Evolutionary conservation across 2,797 vertebrate genomes (phyloP).

Genomic region (Macroramphosus scolopax): DNA sequence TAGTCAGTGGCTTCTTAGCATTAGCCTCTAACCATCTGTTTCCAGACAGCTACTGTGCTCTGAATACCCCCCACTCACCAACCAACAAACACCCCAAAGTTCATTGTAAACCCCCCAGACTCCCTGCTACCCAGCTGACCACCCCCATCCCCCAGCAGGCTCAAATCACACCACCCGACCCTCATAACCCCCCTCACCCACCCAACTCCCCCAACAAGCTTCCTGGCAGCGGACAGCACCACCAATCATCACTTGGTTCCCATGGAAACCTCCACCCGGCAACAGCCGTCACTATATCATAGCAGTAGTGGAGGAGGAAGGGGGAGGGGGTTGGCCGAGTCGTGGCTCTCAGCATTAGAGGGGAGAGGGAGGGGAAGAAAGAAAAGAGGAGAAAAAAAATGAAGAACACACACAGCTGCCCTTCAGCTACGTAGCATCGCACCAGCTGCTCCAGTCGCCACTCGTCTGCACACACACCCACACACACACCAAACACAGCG

Average conservation of each 20-base stretch:
- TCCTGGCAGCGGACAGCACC: conserved; percentile 85
- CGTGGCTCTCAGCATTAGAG: conserved; percentile 83
- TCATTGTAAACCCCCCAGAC: conserved; percentile 72
- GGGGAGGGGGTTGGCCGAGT: conserved; percentile 85
- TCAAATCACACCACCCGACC: conserved; percentile 75
- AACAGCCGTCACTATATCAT: conserved; percentile 91
- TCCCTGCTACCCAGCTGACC: conserved; percentile 79
- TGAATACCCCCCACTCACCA: conserved; percentile 11
- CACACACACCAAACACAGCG: background rate
- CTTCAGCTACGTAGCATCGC: conserved; percentile 85
- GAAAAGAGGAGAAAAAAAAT: conserved; percentile 49
- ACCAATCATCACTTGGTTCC: conserved; percentile 90
- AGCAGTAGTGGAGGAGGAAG: conserved; percentile 71
- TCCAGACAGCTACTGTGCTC: conserved; percentile 38
- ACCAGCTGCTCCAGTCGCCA: conserved; percentile 84
- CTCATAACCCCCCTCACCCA: conserved; percentile 61
- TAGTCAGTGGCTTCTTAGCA: conserved; percentile 48
- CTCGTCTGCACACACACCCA: conserved; percentile 24
- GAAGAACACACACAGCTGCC: conserved; percentile 79
- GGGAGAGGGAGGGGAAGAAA: conserved; percentile 52
- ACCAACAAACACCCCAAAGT: conserved; percentile 62
- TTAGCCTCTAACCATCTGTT: conserved; percentile 64
- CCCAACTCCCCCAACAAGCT: conserved; percentile 80
- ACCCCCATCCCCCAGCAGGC: conserved; percentile 50
- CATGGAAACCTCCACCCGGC: conserved; percentile 88